phyloP scores from a whole-genome alignment of 2,888 invertebrate genomes.

The Ectemnius cavifrons region DNA sequence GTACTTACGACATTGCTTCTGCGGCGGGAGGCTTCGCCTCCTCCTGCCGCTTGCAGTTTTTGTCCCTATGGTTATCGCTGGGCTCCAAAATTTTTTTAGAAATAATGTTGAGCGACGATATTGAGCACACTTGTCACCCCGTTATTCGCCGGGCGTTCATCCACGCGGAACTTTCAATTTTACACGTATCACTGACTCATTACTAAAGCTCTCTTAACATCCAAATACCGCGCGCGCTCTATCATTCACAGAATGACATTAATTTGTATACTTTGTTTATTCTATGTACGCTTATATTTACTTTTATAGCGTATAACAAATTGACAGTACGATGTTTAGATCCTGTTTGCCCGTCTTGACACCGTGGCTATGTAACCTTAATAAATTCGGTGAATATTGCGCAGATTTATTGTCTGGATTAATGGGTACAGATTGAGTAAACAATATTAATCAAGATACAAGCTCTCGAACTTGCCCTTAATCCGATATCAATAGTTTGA shows the following conservation, averaged over 20 bases:
- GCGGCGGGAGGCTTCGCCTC: constrained; percentile 76
- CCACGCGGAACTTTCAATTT: not conserved
- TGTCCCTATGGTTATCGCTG: constrained; percentile 72
- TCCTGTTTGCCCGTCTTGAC: not conserved
- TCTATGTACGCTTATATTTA: not conserved
- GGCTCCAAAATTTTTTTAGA: constrained; percentile 35
- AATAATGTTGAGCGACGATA: constrained; percentile 24
- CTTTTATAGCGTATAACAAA: not conserved
- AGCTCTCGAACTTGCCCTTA: constrained; percentile 12
- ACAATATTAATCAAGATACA: constrained; percentile 24
- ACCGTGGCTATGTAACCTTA: not conserved
- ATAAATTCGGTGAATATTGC: not conserved
- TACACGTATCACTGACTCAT: not conserved
- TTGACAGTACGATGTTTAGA: not conserved
- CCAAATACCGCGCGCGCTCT: not conserved
- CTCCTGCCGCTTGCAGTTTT: constrained; percentile 74
- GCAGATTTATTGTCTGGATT: constrained; percentile 38
- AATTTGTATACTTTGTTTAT: too few species aligned
- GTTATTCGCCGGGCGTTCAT: not conserved
- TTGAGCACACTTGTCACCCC: constrained; percentile 16
- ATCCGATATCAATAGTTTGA: not conserved
- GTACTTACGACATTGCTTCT: constrained; percentile 73
- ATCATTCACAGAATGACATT: not conserved
- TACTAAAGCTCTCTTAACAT: not conserved
- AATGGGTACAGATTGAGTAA: constrained; percentile 7